Evolutionary conservation across 2,888 invertebrate genomes (phyloP).

Genomic region (Oxystoma pomonae): DNA sequence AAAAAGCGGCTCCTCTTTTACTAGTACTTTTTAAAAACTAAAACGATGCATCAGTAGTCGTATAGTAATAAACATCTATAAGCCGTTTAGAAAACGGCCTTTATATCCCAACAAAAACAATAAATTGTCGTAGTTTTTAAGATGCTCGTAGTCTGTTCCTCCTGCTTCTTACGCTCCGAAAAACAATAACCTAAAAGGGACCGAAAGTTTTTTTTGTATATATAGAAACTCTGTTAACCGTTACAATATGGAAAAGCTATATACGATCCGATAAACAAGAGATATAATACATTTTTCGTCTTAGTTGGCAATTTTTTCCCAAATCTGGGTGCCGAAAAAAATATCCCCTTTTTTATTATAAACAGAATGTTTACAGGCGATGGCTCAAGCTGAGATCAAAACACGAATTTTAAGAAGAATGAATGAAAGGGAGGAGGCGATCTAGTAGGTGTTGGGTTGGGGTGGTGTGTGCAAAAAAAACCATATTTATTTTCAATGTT

Average conservation of each 20-base stretch:
- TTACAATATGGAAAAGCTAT: neutral
- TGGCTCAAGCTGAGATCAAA: too few species aligned
- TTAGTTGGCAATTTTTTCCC: neutral
- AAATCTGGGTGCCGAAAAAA: too few species aligned
- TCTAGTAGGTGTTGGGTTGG: too few species aligned
- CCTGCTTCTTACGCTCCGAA: conserved; percentile 2
- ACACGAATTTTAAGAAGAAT: too few species aligned
- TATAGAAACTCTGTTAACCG: neutral
- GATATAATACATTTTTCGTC: neutral
- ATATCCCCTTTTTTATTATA: too few species aligned
- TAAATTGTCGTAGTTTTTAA: neutral
- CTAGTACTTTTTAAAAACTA: too few species aligned
- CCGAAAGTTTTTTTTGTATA: conserved; percentile 18
- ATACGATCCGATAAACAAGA: neutral
- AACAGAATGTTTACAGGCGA: too few species aligned
- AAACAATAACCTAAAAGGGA: conserved; percentile 22
- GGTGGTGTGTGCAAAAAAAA: too few species aligned
- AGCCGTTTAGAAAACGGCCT: neutral
- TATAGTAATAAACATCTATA: neutral
- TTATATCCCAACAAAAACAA: neutral
- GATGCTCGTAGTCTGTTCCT: neutral
- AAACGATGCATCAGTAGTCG: too few species aligned
- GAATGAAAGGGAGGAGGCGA: too few species aligned
- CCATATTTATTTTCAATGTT: too few species aligned
- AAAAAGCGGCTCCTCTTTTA: too few species aligned